These are phyloP conservation scores for Mus pahari DNA, from an alignment of 2,113 vertebrate genomes.

Conservation along the genomic window DNA sequence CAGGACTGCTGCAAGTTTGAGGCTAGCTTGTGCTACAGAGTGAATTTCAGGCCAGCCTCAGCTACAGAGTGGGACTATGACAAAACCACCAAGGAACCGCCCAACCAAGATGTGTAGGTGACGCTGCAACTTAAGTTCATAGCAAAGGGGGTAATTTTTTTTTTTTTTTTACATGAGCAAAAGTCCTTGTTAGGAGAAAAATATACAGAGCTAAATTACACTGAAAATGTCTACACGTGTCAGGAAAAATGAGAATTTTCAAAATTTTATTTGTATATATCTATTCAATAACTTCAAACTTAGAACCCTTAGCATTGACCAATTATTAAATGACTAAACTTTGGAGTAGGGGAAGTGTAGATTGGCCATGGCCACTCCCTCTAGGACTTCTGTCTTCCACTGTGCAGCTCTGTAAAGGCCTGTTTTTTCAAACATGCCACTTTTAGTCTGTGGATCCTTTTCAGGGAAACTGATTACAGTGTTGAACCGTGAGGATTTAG, in stretches of 20 bases:
- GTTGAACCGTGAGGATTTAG: conserved; percentile 56
- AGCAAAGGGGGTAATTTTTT: background rate
- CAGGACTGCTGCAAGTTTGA: background rate
- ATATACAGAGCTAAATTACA: background rate
- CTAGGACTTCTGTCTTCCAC: background rate
- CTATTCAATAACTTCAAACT: conserved; percentile 61
- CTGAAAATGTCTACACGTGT: conserved; percentile 7
- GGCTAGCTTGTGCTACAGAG: background rate
- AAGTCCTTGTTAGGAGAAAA: conserved; percentile 33
- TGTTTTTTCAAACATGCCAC: conserved; percentile 34
- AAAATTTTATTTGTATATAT: conserved; percentile 69
- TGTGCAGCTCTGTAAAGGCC: background rate
- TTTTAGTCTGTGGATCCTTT: conserved; percentile 52
- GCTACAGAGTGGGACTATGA: background rate
- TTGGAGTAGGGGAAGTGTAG: background rate
- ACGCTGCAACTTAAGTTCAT: background rate
- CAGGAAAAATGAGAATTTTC: conserved; percentile 42
- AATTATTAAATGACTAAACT: conserved; percentile 41
- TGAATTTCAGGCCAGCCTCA: background rate
- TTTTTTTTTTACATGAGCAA: background rate
- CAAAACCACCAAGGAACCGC: background rate
- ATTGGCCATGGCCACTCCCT: background rate
- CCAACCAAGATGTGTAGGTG: background rate
- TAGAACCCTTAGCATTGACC: conserved; percentile 62
- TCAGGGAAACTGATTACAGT: background rate